phyloP scores from a whole-genome alignment of 64 coral and sea anemone species.

The Montipora efflorescens region DNA sequence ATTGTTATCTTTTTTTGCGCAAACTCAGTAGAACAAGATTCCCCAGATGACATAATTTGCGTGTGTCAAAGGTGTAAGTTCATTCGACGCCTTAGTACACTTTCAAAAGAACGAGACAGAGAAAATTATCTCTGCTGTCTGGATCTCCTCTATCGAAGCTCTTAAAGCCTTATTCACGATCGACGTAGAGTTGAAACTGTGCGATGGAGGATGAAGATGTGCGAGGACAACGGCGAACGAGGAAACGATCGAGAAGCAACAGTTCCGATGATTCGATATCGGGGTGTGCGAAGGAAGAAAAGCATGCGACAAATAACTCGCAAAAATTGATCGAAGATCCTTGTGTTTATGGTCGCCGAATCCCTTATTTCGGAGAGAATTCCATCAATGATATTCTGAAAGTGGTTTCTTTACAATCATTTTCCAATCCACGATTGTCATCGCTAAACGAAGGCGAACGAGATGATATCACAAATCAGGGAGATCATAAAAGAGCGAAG shows the following conservation, averaged over 20 bases:
- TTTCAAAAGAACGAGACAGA: slow-evolving; percentile 8
- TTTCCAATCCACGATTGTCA: slow-evolving; percentile 74
- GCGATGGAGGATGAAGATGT: slow-evolving; percentile 58
- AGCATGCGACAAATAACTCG: slow-evolving; percentile 26
- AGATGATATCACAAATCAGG: neutral
- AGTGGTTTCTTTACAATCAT: slow-evolving; percentile 92
- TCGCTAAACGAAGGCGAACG: slow-evolving; percentile 41
- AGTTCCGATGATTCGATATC: slow-evolving; percentile 77
- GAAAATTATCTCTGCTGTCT: neutral
- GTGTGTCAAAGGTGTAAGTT: slow-evolving; percentile 61
- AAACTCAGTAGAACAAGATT: neutral
- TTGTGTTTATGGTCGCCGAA: slow-evolving; percentile 63
- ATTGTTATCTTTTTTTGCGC: neutral
- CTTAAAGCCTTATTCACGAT: neutral
- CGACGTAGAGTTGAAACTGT: neutral
- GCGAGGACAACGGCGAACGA: slow-evolving; percentile 28
- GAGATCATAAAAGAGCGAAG: slow-evolving; percentile 22
- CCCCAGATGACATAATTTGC: slow-evolving; percentile 23
- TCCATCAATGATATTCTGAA: slow-evolving; percentile 94
- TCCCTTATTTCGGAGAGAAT: slow-evolving; percentile 71
- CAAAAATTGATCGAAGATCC: slow-evolving; percentile 31
- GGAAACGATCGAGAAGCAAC: slow-evolving; percentile 66
- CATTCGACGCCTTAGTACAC: slow-evolving; percentile 3
- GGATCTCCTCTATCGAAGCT: neutral
- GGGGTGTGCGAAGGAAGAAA: slow-evolving; percentile 34